phyloP scores from a whole-genome alignment of 2,888 invertebrate species.

The Kuschelorhynchus macadamiae region DNA sequence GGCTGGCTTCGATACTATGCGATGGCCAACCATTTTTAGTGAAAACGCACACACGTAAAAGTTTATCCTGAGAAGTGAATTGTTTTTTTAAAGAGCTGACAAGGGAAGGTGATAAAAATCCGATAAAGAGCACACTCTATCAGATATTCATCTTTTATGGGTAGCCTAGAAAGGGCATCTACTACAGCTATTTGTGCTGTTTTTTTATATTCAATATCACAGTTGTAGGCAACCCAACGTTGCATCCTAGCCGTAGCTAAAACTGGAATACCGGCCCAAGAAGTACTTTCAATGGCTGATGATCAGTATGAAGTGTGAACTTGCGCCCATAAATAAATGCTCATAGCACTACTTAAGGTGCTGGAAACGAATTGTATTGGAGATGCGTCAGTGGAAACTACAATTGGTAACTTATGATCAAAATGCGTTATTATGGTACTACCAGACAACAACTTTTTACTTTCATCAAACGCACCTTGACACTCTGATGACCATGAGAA shows the following conservation, averaged over 20 bases:
- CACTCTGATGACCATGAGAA: too few relatives aligned
- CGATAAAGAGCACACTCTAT: neutral
- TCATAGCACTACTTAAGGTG: too few relatives aligned
- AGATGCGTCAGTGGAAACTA: neutral
- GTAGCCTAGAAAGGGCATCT: neutral
- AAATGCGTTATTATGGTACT: too few relatives aligned
- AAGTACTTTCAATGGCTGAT: neutral
- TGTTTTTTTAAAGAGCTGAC: too few relatives aligned
- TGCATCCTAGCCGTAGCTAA: neutral
- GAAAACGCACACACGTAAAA: too few relatives aligned
- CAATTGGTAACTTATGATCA: neutral
- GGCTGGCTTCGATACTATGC: too few relatives aligned
- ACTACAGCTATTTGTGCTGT: neutral
- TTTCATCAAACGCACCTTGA: too few relatives aligned
- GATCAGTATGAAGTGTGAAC: neutral
- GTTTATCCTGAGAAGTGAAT: too few relatives aligned
- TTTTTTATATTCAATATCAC: neutral
- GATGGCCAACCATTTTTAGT: too few relatives aligned
- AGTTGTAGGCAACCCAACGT: neutral
- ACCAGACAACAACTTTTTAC: too few relatives aligned
- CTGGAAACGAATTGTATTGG: too few relatives aligned
- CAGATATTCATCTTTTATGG: neutral
- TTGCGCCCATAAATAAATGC: neutral
- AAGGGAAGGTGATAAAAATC: neutral
- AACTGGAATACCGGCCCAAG: neutral